Evolutionary conservation across 2,797 vertebrate genomes (phyloP).

Genomic region (Poliocrania exsul): DNA sequence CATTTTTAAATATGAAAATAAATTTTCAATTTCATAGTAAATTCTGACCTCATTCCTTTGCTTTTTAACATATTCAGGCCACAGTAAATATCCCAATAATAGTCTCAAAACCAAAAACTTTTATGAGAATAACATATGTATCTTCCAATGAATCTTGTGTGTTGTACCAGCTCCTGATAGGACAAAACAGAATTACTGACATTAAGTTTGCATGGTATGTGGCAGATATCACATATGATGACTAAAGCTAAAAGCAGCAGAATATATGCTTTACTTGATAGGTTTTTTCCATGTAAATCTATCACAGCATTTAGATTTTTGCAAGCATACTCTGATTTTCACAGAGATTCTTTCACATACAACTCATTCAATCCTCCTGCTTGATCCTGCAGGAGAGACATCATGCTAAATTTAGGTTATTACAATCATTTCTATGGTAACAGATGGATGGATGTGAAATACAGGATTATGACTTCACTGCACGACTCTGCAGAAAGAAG

Average conservation of each 20-base stretch:
- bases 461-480: conserved; percentile 70
- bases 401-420: conserved; percentile 67
- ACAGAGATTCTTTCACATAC: conserved; percentile 10
- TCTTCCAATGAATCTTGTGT: background rate
- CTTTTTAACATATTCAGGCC: background rate
- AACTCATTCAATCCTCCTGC: conserved; percentile 49
- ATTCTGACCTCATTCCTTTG: background rate
- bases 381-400: conserved; percentile 62
- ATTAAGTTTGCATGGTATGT: background rate
- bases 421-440: conserved; percentile 73
- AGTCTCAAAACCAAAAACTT: background rate
- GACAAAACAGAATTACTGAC: background rate
- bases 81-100: background rate
- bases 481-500: conserved; percentile 58
- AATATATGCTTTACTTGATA: background rate
- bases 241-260: background rate
- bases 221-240: background rate
- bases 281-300: background rate
- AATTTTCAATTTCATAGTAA: background rate
- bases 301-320: conserved; percentile 7
- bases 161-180: background rate
- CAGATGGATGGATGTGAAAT: conserved; percentile 70
- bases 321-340: background rate
- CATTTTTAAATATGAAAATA: background rate
- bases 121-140: background rate